Evolutionary conservation across 2,113 vertebrate genomes (phyloP).

Genomic region (Onychorhynchus coronatus): DNA sequence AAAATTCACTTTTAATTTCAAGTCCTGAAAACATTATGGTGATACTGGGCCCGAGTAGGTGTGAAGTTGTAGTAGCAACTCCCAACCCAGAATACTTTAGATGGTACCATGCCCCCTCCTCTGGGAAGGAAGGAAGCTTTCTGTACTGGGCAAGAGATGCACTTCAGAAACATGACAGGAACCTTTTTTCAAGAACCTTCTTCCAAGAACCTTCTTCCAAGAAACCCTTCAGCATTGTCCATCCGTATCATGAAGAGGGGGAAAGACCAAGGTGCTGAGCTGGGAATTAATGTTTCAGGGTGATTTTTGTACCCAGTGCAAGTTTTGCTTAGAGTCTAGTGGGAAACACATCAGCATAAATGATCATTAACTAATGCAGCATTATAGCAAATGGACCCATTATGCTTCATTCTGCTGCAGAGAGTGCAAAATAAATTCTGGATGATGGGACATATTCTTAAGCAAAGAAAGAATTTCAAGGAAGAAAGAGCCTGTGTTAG

Average conservation of each 20-base stretch:
- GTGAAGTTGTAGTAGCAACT: not conserved
- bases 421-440: conserved; percentile 46
- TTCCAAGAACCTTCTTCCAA: not conserved
- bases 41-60: not conserved
- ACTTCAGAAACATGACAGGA: rapidly evolving
- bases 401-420: not conserved
- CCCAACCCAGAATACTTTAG: not conserved
- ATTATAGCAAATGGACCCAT: conserved; percentile 22
- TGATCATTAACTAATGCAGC: not conserved
- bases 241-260: not conserved
- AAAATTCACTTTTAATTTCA: not conserved
- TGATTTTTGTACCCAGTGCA: not conserved
- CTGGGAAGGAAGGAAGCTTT: not conserved
- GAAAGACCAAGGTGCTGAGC: not conserved
- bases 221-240: not conserved
- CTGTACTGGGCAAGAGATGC: not conserved
- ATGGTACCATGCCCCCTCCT: not conserved
- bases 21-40: not conserved
- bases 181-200: not conserved
- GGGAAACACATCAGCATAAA: conserved; percentile 15
- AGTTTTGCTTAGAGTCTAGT: conserved; percentile 19
- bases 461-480: conserved; percentile 4
- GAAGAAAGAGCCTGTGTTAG: not conserved
- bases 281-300: not conserved
- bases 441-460: not conserved